phyloP scores from a whole-genome alignment of 1,140 invertebrate species.

The Cotesia vestalis region DNA sequence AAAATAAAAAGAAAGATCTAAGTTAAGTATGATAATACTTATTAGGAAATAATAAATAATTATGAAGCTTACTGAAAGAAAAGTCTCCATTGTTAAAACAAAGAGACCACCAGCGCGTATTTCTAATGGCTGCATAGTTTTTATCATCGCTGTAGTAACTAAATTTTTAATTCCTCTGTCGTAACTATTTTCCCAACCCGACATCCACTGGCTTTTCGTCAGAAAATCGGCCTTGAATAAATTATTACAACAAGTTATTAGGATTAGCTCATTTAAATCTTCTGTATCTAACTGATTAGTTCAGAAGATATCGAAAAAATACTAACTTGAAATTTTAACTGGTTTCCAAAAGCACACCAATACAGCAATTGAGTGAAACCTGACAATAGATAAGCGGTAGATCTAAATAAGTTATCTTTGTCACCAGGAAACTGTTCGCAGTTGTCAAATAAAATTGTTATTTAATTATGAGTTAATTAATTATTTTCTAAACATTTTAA shows the following conservation, averaged over 20 bases:
- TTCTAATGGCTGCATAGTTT: constrained; percentile 32
- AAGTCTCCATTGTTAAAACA: constrained; percentile 36
- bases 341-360: constrained; percentile 19
- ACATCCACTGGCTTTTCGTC: constrained; percentile 32
- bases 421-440: neutral
- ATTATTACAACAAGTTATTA: neutral
- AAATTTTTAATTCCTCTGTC: constrained; percentile 7
- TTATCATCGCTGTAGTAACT: constrained; percentile 32
- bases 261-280: too few relatives aligned
- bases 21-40: too few relatives aligned
- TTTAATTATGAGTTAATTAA: too few relatives aligned
- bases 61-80: constrained; percentile 22
- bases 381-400: neutral
- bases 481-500: too few relatives aligned
- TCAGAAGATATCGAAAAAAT: neutral
- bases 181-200: constrained; percentile 33
- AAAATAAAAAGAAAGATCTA: neutral
- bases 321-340: constrained; percentile 19
- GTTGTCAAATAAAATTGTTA: too few relatives aligned
- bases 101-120: constrained; percentile 36
- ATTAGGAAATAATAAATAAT: too few relatives aligned
- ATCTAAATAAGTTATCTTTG: neutral
- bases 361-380: constrained; percentile 16
- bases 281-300: too few relatives aligned
- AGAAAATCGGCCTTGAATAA: constrained; percentile 25